Base-by-base conservation (phyloP, 2,888 invertebrate genomes). In the Crossocerus cetratus region DNA sequence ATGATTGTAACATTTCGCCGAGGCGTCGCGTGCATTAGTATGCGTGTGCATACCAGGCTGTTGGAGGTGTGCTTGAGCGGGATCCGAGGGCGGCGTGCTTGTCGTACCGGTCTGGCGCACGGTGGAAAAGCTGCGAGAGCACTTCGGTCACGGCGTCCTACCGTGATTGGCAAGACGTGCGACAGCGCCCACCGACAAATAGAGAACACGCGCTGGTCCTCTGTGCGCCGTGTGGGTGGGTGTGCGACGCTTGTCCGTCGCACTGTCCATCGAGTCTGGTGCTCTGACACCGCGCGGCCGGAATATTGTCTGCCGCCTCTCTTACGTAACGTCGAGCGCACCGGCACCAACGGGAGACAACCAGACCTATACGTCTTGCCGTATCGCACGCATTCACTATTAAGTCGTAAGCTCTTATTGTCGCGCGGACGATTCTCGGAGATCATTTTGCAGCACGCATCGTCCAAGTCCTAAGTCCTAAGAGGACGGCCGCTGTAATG, bases 1-100 rank as follows among this genome's bases (percentile, higher is more conserved):
- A 82, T 78, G 85, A 84, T 85, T 82, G 84, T 83, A 83, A 74
- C 82, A 77, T 81, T 83, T 80, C 76, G 78, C 79, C 65, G 77
- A 76, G 32, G 11, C 32, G 3, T 32, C 8, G 32, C 8, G 8
- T 11, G 32, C 0, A 32, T 32, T 32, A 32, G 32, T 32, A 32
- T 32, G 8, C 3, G 32, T 8, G 32, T 0, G 8, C 8, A 32
- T 32, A 11, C 11, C 3, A 5, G 32, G 1, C 8, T 32, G 32
- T 32, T 32, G 2, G n/a, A n/a, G n/a, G 32, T 32, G 32, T 32
- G 32, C 8, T 4, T 4, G 32, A 32, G 43, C 4, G 18, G 42
- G 62, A 42, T 44, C 62, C 57, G 70, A 65, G 32, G 64, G 61
- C 57, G 69, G 69, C 69, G 22, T 60, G 69, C 55, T 55, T 49